Percentiles rank a stretch among this genome's conserved stretches.
Evolutionary conservation across 2,888 invertebrate species (phyloP).

Genomic region (Colletes collaris): DNA sequence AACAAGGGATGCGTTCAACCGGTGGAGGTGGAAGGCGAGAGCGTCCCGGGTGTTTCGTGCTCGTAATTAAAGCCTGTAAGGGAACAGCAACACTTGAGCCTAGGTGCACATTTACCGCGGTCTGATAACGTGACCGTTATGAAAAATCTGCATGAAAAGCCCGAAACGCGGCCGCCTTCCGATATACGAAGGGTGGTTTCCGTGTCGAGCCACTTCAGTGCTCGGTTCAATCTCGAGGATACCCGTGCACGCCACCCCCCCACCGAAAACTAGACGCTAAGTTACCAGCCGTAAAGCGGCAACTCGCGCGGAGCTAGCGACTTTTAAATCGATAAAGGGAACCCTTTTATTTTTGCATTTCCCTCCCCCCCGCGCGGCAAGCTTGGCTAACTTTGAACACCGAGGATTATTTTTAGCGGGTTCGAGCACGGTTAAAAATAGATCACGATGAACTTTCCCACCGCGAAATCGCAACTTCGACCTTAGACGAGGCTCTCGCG

Average conservation of each 20-base stretch:
- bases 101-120: conserved; percentile 25
- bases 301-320: conserved; percentile 8
- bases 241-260: conserved; percentile 44
- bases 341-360: conserved; percentile 23
- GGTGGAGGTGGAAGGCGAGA: conserved; percentile 42
- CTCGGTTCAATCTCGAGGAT: conserved; percentile 39
- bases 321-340: conserved; percentile 32
- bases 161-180: conserved; percentile 32
- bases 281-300: conserved; percentile 9
- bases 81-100: conserved; percentile 21
- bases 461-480: not conserved
- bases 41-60: conserved; percentile 71
- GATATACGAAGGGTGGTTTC: conserved; percentile 34
- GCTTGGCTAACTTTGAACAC: conserved; percentile 20
- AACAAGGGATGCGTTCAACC: conserved; percentile 37
- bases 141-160: conserved; percentile 54
- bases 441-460: not conserved
- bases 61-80: conserved; percentile 71
- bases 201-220: conserved; percentile 52
- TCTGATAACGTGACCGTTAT: conserved; percentile 55
- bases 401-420: not conserved
- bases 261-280: conserved; percentile 24
- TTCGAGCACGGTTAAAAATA: conserved; percentile 2
- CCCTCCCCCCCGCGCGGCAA: not conserved
- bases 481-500: not conserved